A percentile compares a stretch with the other conserved stretches of the same genome.
Conservation (phyloP, 2,797 vertebrate genomes). For the Anomalospiza imberbis region DNA sequence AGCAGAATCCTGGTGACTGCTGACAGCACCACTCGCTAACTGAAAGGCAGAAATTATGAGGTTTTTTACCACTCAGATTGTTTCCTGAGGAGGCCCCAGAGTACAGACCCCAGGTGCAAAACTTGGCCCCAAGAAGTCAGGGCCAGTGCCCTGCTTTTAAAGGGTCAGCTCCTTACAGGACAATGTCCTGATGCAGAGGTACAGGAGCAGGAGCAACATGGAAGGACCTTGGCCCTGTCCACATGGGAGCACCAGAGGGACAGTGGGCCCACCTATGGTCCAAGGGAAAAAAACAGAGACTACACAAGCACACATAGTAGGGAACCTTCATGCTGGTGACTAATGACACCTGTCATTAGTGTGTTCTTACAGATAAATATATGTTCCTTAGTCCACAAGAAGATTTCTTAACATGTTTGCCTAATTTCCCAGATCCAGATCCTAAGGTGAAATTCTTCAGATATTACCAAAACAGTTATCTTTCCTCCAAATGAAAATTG, state of each 20-base stretch:
- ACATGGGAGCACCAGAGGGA: accelerated
- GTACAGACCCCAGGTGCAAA: background rate
- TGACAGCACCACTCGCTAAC: background rate
- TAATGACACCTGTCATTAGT: background rate
- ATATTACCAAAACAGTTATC: background rate
- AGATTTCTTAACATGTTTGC: background rate
- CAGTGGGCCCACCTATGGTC: accelerated
- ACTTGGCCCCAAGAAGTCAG: background rate
- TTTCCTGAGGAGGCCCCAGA: background rate
- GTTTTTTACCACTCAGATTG: background rate
- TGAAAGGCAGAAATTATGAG: background rate
- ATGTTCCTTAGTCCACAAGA: background rate
- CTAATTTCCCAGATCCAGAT: background rate
- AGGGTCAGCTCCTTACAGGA: background rate
- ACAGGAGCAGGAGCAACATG: background rate
- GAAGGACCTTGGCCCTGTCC: background rate
- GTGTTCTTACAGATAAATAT: background rate
- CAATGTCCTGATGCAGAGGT: background rate
- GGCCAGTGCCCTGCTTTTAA: background rate
- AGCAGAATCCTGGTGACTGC: background rate
- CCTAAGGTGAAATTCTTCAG: background rate
- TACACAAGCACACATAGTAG: background rate
- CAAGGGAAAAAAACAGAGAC: background rate
- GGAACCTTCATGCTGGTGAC: background rate
- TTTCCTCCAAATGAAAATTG: background rate